Percentiles rank a stretch among this genome's conserved stretches.
These are phyloP conservation scores for Paramormyrops hopkinsi DNA, from an alignment of 2,797 vertebrate genomes.

Conservation along the genomic window DNA sequence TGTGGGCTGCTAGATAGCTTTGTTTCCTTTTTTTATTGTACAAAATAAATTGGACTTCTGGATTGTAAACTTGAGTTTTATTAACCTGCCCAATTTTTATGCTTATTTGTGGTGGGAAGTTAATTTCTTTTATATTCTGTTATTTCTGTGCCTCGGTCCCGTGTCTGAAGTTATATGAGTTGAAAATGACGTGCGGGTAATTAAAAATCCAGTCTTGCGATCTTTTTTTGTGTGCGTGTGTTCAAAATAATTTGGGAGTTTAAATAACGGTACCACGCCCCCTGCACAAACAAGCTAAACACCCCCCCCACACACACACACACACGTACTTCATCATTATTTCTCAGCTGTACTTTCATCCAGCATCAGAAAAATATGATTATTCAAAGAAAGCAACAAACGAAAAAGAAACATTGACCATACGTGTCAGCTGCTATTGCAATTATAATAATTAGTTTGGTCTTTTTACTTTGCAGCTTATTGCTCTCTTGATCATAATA, in stretches of 20 bases:
- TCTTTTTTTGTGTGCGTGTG: neutral
- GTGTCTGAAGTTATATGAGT: neutral
- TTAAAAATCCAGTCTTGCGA: neutral
- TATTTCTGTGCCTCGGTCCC: neutral
- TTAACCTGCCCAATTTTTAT: neutral
- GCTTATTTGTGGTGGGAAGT: neutral
- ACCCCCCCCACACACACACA: neutral
- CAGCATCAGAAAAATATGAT: neutral
- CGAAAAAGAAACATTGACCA: neutral
- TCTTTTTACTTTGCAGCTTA: neutral
- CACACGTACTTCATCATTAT: neutral
- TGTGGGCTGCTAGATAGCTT: neutral
- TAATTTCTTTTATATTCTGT: neutral
- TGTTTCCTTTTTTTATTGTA: neutral
- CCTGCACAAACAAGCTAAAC: neutral
- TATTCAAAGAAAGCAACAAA: neutral
- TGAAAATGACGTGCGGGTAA: neutral
- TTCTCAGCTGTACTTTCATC: neutral
- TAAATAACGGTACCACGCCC: neutral
- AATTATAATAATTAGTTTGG: neutral
- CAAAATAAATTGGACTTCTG: conserved; percentile 3
- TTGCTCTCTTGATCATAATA: neutral
- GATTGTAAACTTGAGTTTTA: neutral
- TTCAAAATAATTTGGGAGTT: neutral
- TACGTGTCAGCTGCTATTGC: neutral